Percentiles rank a stretch among this genome's conserved stretches.
Evolutionary conservation across 2,888 invertebrate species (phyloP).

Genomic region (Trisateles emortualis): DNA sequence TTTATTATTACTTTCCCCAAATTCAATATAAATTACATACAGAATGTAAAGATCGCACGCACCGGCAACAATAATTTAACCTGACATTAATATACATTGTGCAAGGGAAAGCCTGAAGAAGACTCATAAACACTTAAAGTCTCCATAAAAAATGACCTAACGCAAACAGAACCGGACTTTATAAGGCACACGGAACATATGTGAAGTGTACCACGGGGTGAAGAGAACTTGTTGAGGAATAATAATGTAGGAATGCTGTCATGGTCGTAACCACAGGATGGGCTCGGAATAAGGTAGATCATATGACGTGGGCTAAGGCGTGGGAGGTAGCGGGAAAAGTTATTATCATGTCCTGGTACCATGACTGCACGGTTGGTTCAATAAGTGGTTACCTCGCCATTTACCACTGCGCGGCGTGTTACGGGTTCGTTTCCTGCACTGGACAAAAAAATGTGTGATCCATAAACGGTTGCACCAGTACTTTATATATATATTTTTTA

Average conservation of each 20-base stretch:
- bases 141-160: conserved; percentile 40
- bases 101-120: conserved; percentile 30
- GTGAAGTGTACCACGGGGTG: conserved; percentile 46
- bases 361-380: neutral
- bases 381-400: too few species aligned
- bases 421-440: too few species aligned
- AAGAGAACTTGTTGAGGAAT: conserved; percentile 47
- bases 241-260: conserved; percentile 48
- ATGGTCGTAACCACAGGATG: conserved; percentile 35
- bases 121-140: conserved; percentile 1
- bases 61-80: too few species aligned
- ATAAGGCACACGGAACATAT: conserved; percentile 45
- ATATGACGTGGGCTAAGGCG: neutral
- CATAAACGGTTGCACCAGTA: too few species aligned
- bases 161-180: conserved; percentile 37
- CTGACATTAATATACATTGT: conserved; percentile 8
- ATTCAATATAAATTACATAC: conserved; percentile 1
- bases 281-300: conserved; percentile 26
- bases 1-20: too few species aligned
- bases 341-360: neutral
- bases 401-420: too few species aligned
- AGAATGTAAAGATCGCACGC: too few species aligned
- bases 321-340: conserved; percentile 6
- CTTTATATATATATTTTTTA: too few species aligned
- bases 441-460: too few species aligned